Base-by-base conservation (phyloP, 2,797 vertebrate genomes). In the Agapornis canus region DNA sequence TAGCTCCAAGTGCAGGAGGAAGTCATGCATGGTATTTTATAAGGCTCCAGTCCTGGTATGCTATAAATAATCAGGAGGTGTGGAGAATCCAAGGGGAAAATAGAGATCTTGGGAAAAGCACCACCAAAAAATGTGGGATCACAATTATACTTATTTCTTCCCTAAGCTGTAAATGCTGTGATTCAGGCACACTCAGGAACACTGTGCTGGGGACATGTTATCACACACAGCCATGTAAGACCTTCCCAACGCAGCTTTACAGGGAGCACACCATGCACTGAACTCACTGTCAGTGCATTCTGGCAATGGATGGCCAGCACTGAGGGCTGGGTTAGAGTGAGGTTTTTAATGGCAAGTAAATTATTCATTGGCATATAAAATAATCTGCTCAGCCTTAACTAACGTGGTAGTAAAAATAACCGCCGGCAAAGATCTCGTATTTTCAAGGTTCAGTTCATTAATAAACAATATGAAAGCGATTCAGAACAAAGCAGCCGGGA, bases 331-430 rank as follows among this genome's bases (percentile, higher is more conserved):
- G 82, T 48, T 45, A 5, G 29, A 70, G 21, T 25, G 32, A 71
- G 78, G 54, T 80, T 94, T 64, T 83, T 85, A 94, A 79, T 31
- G 66, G 82, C 77, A 79, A 69, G 73, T 96, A 88, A 97, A 96
- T 94, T 94, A 95, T 95, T 95, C 73, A 95, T 88, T 8, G 51
- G 60, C 80, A 73, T 88, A 95, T 90, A 92, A 94, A 94, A 86
- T 84, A 96, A 94, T 90, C 59, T 56, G n/a, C 82, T 68, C 86
- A 79, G 72, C 77, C 82, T 94, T 94, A 95, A 95, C 91, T 93
- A 94, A 89, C 22, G 2, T n/a, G 91, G 82, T 32, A 60, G 86
- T 66, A 37, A 89, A 95, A 96, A 89, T 29, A 94, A 94, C 77
- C 87, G 52, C 95, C 91, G 95, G 91, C 94, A 83, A 66, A 88